Base-by-base conservation (phyloP, 2,888 invertebrate genomes). In the Scotopteryx bipunctaria region DNA sequence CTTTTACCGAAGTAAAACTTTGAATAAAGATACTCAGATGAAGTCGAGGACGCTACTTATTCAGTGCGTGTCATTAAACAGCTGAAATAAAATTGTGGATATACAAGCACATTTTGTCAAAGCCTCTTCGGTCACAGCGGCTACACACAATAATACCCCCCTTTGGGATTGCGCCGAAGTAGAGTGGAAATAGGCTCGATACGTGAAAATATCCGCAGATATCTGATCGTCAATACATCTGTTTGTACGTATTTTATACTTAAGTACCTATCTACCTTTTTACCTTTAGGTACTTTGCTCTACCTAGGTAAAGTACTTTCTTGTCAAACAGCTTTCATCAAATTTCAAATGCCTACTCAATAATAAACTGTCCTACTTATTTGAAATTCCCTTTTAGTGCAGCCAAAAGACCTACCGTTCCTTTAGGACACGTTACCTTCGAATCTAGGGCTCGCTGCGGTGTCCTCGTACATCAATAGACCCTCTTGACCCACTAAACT, bases 401-500 rank as follows among this genome's bases (percentile, higher is more conserved):
- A 42, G 16, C 51, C 52, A 51, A 64, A 59, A 57, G 54, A 54
- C 42, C 23, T 42, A 37, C 50, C 38, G 54, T 66, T 70, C 66
- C 67, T 68, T 42, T 72, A 69, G 69, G 66, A 71, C 61, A 65
- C 64, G 66, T 64, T 60, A 55, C 55, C 55, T 35, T 57, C 55
- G 61, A 73, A 79, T 74, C 73, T 73, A 66, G 73, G 66, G 59
- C 71, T 72, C 61, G 55, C 54, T 64, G 62, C 59, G 63, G 57
- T 68, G 65, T 67, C 65, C 66, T 78, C 73, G 71, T 75, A 73
- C 74, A 68, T 84, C 82, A 80, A 83, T 81, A 77, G 79, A 66
- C 69, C 64, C 74, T 71, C 83, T 81, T 81, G 83, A 85, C 83
- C 83, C 65, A 81, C 66, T 83, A 76, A 79, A 75, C 79, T 69